These are phyloP conservation scores for Hecatera dysodea DNA, from an alignment of 2,888 invertebrate species.

Conservation along the genomic window DNA sequence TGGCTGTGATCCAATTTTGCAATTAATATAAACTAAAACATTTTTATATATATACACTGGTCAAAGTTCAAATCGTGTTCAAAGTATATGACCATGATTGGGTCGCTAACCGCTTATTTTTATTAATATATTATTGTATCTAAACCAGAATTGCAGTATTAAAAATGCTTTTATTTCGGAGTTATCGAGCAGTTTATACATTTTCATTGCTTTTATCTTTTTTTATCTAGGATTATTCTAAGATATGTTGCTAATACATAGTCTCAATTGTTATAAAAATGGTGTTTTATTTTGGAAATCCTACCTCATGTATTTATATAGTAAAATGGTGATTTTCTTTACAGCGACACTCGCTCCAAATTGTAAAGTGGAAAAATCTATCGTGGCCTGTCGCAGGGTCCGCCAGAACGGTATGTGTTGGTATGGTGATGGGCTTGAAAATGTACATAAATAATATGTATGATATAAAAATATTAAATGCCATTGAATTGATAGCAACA, in stretches of 20 bases:
- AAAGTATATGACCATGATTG: constrained; percentile 25
- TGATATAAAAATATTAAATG: constrained; percentile 34
- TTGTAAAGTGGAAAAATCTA: constrained; percentile 64
- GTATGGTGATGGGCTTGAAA: constrained; percentile 67
- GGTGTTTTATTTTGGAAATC: constrained; percentile 69
- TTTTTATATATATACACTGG: constrained; percentile 46
- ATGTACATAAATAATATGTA: constrained; percentile 30
- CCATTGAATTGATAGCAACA: constrained; percentile 67
- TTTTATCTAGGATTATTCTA: constrained; percentile 66
- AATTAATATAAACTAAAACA: constrained; percentile 19
- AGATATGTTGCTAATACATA: constrained; percentile 71
- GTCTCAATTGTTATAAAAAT: constrained; percentile 64
- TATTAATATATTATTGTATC: constrained; percentile 31
- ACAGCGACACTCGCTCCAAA: constrained; percentile 77
- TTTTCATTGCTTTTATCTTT: constrained; percentile 67
- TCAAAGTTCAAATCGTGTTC: constrained; percentile 40
- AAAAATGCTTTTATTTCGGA: constrained; percentile 70
- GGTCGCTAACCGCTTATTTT: constrained; percentile 42
- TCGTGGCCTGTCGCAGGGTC: background rate
- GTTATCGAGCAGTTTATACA: constrained; percentile 42
- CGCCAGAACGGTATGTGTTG: constrained; percentile 68
- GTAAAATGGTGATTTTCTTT: constrained; percentile 61
- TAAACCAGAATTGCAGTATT: constrained; percentile 71
- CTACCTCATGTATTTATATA: constrained; percentile 1
- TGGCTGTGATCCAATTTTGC: constrained; percentile 58